Evolutionary conservation across 2,797 vertebrate genomes (phyloP).

Genomic region (Phoeniculus purpureus): DNA sequence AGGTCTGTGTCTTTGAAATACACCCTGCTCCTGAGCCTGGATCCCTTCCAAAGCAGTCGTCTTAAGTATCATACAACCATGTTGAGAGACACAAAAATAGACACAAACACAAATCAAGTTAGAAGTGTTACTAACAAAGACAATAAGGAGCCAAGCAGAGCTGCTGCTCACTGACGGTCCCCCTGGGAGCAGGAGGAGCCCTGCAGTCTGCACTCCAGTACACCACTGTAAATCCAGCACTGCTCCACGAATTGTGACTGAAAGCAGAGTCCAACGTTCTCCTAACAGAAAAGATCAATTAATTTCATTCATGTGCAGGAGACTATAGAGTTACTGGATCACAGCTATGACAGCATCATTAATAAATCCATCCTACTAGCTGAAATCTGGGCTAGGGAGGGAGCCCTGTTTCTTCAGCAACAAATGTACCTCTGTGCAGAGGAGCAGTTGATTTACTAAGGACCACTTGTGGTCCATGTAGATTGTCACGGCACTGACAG

Average conservation of each 20-base stretch:
- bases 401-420: background rate
- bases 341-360: background rate
- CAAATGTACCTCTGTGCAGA: background rate
- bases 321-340: background rate
- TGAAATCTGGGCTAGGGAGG: background rate
- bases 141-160: background rate
- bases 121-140: conserved; percentile 16
- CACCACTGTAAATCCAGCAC: background rate
- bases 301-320: background rate
- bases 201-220: background rate
- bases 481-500: background rate
- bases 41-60: background rate
- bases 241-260: background rate
- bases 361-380: background rate
- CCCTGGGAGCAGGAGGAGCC: background rate
- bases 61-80: background rate
- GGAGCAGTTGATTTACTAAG: background rate
- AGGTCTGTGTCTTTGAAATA: background rate
- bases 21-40: background rate
- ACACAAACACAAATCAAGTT: conserved; percentile 21
- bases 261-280: background rate
- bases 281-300: background rate
- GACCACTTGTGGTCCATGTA: background rate
- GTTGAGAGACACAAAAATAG: conserved; percentile 15
- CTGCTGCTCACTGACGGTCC: background rate